A percentile compares a stretch with the other conserved stretches of the same genome.
Evolutionary conservation across 2,888 invertebrate genomes (phyloP).

Genomic region (Anodontia alba): DNA sequence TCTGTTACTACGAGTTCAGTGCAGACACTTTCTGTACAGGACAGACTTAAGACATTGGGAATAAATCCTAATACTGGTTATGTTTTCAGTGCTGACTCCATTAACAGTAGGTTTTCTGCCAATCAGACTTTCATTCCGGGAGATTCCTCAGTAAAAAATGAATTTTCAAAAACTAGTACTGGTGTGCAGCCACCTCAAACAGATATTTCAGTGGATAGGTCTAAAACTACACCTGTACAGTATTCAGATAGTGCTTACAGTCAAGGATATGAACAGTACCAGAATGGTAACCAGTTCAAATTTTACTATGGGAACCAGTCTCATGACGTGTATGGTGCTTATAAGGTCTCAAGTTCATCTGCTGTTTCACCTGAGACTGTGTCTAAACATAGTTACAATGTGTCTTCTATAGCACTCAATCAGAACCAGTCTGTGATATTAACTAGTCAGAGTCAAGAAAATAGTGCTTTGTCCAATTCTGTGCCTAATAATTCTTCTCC

Average conservation of each 20-base stretch:
- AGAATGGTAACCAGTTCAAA: neutral
- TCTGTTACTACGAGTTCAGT: neutral
- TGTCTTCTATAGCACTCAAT: no score
- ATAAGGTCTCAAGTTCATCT: neutral
- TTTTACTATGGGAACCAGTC: neutral
- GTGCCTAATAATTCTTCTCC: neutral
- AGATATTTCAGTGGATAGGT: neutral
- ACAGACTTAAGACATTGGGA: neutral
- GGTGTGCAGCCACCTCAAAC: neutral
- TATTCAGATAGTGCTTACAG: neutral
- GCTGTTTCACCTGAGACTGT: neutral
- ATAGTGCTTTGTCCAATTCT: neutral
- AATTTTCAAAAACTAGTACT: neutral
- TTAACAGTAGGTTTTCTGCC: neutral
- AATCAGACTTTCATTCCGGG: neutral
- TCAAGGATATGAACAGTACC: neutral
- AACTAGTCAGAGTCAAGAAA: neutral
- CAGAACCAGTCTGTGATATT: neutral
- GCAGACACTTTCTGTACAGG: neutral
- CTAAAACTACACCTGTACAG: neutral
- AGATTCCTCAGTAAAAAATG: neutral
- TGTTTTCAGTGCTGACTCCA: neutral
- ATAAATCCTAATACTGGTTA: neutral
- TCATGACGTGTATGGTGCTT: neutral
- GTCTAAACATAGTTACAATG: neutral